Base-by-base conservation (phyloP, 1,140 invertebrate species). In the Heliconius nattereri region DNA sequence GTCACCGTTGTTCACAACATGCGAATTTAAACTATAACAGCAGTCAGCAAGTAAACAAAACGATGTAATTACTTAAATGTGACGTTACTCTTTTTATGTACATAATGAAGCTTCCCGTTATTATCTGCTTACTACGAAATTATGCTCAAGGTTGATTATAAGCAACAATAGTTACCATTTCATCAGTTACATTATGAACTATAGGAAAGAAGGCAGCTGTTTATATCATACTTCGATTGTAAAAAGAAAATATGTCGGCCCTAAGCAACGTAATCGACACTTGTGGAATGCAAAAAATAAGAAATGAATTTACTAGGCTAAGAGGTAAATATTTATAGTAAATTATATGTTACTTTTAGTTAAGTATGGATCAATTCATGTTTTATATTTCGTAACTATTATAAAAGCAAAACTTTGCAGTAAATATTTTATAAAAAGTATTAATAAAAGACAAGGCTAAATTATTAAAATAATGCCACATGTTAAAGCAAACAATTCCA, bases 231-330 rank as follows among this genome's bases (percentile, higher is more conserved):
- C 9, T 29, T 13, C 60, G 23, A 66, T 16, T 66, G 23, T 66
- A 26, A 66, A 29, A n/a, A 6, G 60, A 66, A 66, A 66, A 66
- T 66, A 92, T 92, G 90, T 85, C 85, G 32, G 79, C 81, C n/a
- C 82, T 91, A 71, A 93, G 91, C 79, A 89, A 88, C 81, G 83
- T 93, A 76, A 94, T 95, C 75, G 88, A 87, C 35, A 78, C 88
- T 75, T 86, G 91, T 9, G 86, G 91, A 79, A 95, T 95, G 89
- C 78, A 88, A 76, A 89, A 83, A 71, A 95, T 96, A 78, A 89
- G 88, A 76, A 85, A 85, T 29, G 95, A 95, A 86, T 96, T 95
- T 85, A 84, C 77, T 60, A 94, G 95, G 86, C 84, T 95, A 71
- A 88, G 92, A 86, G 95, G 95, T 95, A 88, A 92, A 87, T 84